Evolutionary conservation across 2,797 vertebrate genomes (phyloP).

Genomic region (Helicolenus hilgendorfi): DNA sequence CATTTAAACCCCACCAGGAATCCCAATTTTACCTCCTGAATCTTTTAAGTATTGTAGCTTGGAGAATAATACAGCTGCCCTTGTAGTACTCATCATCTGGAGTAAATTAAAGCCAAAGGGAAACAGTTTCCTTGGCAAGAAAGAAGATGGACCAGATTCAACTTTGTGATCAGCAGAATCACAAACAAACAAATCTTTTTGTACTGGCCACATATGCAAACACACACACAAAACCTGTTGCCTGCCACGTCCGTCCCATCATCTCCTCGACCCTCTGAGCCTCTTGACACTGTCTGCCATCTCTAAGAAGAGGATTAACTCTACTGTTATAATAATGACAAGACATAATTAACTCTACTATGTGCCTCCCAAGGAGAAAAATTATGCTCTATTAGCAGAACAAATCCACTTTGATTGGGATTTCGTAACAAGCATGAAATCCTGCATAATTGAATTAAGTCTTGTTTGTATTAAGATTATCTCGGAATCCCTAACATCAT

Average conservation of each 20-base stretch:
- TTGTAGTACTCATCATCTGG: slow-evolving; percentile 70
- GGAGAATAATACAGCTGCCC: slow-evolving; percentile 37
- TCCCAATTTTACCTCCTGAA: slow-evolving; percentile 3
- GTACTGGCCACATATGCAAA: slow-evolving; percentile 1
- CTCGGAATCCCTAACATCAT: background rate
- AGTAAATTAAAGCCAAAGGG: slow-evolving; percentile 63
- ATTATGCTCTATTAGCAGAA: slow-evolving; percentile 24
- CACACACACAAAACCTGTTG: slow-evolving; percentile 15
- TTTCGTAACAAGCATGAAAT: slow-evolving; percentile 23
- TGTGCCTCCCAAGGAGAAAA: background rate
- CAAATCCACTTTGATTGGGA: slow-evolving; percentile 35
- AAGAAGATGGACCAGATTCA: slow-evolving; percentile 32
- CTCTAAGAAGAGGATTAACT: slow-evolving; percentile 45
- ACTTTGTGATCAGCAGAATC: slow-evolving; percentile 61
- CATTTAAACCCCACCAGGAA: background rate
- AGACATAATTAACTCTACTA: slow-evolving; percentile 40
- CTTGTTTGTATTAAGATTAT: slow-evolving; percentile 17
- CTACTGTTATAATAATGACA: slow-evolving; percentile 27
- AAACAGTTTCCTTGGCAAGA: slow-evolving; percentile 52
- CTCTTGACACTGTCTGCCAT: slow-evolving; percentile 51
- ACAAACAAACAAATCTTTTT: slow-evolving; percentile 63
- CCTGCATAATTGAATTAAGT: slow-evolving; percentile 51
- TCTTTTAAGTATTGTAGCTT: background rate
- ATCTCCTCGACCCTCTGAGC: slow-evolving; percentile 30
- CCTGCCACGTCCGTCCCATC: slow-evolving; percentile 2